phyloP scores from a whole-genome alignment of 1,140 invertebrate species.

The Meloidogyne chitwoodi region DNA sequence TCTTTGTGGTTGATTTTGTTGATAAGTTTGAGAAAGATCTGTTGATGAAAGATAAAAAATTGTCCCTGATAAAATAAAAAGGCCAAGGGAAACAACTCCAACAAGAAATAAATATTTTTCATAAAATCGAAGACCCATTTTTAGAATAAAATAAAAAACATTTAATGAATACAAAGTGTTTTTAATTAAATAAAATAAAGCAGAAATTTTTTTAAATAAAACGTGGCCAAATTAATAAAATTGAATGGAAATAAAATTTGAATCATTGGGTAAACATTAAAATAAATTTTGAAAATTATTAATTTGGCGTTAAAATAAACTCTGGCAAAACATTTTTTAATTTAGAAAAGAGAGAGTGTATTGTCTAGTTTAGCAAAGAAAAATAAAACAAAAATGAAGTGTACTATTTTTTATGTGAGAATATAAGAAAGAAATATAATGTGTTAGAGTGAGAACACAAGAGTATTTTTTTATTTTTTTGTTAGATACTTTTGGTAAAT shows the following conservation, averaged over 20 bases:
- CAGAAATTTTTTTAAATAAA: not conserved
- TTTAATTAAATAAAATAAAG: not conserved
- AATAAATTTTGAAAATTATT: not conserved
- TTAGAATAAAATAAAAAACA: not conserved
- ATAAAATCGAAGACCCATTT: slow-evolving; percentile 30
- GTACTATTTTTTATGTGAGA: too few relatives aligned
- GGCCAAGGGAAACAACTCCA: slow-evolving; percentile 8
- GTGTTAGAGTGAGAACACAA: too few relatives aligned
- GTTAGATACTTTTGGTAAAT: too few relatives aligned
- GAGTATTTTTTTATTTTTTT: too few relatives aligned
- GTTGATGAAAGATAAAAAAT: slow-evolving; percentile 3
- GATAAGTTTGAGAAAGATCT: not conserved
- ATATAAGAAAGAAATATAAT: too few relatives aligned
- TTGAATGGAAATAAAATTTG: too few relatives aligned
- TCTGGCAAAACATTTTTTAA: not conserved
- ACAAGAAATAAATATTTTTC: slow-evolving; percentile 27
- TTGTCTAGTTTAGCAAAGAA: too few relatives aligned
- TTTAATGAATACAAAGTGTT: not conserved
- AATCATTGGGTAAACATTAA: too few relatives aligned
- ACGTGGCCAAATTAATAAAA: not conserved
- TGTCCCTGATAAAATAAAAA: slow-evolving; percentile 11
- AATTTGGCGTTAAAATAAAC: not conserved
- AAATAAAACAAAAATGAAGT: too few relatives aligned
- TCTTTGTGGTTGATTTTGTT: not conserved
- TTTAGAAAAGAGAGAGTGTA: too few relatives aligned